Evolutionary conservation across 2,888 invertebrate species (phyloP).

Genomic region (Catotricha subobsoleta): DNA sequence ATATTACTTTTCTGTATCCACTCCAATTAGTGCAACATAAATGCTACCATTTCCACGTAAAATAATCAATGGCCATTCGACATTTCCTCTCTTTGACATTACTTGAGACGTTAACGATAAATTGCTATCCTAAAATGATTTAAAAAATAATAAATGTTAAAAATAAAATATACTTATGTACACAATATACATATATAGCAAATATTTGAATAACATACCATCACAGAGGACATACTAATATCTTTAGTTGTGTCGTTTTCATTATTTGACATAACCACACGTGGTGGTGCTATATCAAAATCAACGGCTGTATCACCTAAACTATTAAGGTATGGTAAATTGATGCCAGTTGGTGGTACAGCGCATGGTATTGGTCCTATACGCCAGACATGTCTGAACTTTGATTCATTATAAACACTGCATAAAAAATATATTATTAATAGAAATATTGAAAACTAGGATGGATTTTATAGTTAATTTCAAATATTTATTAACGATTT

Average conservation of each 20-base stretch:
- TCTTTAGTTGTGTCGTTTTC: too few species aligned
- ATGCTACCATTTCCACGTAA: slow-evolving; percentile 74
- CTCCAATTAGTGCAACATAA: slow-evolving; percentile 32
- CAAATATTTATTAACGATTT: not conserved
- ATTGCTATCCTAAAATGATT: slow-evolving; percentile 5
- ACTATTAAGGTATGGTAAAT: slow-evolving; percentile 24
- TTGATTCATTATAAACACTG: slow-evolving; percentile 26
- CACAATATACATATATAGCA: too few species aligned
- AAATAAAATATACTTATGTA: too few species aligned
- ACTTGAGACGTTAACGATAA: not conserved
- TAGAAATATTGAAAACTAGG: not conserved
- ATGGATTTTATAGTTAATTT: not conserved
- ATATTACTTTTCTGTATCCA: slow-evolving; percentile 29
- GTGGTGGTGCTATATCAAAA: slow-evolving; percentile 59
- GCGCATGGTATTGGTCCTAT: slow-evolving; percentile 29
- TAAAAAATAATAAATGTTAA: not conserved
- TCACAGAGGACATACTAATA: too few species aligned
- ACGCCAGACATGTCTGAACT: slow-evolving; percentile 32
- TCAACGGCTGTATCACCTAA: slow-evolving; percentile 77
- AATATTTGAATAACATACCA: too few species aligned
- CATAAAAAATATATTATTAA: not conserved
- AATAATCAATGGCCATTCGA: slow-evolving; percentile 58
- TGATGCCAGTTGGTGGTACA: slow-evolving; percentile 20
- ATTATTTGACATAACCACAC: slow-evolving; percentile 12
- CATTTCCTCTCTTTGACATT: slow-evolving; percentile 11